Evolutionary conservation across 2,797 vertebrate genomes (phyloP).

Genomic region (Novumbra hubbsi): DNA sequence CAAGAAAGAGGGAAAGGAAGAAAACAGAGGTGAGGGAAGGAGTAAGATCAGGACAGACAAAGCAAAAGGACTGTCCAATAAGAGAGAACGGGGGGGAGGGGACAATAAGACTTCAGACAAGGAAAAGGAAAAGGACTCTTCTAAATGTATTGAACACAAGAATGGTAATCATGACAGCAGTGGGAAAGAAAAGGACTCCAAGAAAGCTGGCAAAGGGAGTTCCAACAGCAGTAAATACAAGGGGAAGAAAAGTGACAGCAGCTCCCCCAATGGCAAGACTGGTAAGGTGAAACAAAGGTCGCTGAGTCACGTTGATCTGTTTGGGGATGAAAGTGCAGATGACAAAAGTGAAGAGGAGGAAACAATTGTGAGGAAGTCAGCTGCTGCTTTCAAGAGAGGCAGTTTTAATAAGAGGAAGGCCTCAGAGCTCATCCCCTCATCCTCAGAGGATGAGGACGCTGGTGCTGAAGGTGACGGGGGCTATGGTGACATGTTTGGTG

Average conservation of each 20-base stretch:
- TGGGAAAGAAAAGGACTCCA: constrained; percentile 59
- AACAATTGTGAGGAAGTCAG: constrained; percentile 67
- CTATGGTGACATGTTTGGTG: constrained; percentile 54
- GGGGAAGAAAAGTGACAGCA: constrained; percentile 48
- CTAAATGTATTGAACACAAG: constrained; percentile 62
- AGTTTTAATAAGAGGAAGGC: constrained; percentile 63
- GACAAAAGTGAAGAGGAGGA: constrained; percentile 59
- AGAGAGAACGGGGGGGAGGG: constrained; percentile 57
- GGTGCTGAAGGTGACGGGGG: constrained; percentile 16
- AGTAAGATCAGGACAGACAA: constrained; percentile 63
- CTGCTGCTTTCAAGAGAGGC: constrained; percentile 59
- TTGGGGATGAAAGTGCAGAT: constrained; percentile 92
- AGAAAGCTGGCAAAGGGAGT: constrained; percentile 22
- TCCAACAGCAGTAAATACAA: constrained; percentile 56
- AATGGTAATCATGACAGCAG: constrained; percentile 68
- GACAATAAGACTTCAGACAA: constrained; percentile 61
- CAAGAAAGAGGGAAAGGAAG: constrained; percentile 57
- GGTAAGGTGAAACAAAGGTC: constrained; percentile 65
- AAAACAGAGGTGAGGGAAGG: constrained; percentile 61
- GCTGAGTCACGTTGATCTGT: constrained; percentile 88
- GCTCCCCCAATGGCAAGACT: constrained; percentile 52
- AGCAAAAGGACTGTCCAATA: constrained; percentile 60
- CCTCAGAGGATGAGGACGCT: constrained; percentile 63
- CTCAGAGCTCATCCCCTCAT: constrained; percentile 52
- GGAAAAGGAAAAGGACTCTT: constrained; percentile 67